phyloP scores from a whole-genome alignment of 2,113 vertebrate genomes.

The Nycticryphes semicollaris region DNA sequence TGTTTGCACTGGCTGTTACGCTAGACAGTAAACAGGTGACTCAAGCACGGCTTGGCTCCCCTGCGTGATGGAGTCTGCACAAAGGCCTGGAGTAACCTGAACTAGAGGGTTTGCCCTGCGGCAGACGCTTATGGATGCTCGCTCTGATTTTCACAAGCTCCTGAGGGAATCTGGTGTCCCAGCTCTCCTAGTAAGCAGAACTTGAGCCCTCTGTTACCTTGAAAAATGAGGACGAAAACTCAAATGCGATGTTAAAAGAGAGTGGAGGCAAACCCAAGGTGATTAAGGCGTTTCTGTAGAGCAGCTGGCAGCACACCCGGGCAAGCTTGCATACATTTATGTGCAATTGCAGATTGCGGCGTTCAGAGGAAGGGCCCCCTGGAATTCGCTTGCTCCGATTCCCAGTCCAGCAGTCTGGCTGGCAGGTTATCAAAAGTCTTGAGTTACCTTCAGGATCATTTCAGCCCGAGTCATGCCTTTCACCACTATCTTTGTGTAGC shows the following conservation, averaged over 20 bases:
- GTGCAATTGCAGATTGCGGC: not conserved
- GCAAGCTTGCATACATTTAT: not conserved
- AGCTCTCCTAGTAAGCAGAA: not conserved
- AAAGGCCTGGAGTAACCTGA: constrained; percentile 57
- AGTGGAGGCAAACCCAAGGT: not conserved
- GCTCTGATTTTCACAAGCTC: constrained; percentile 9
- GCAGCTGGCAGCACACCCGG: constrained; percentile 43
- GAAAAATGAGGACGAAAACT: not conserved
- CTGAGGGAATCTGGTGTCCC: not conserved
- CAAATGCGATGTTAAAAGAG: not conserved
- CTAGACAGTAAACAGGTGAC: constrained; percentile 63
- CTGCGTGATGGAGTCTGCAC: constrained; percentile 16
- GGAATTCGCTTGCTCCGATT: constrained; percentile 14
- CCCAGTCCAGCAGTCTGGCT: constrained; percentile 62
- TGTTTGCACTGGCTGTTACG: constrained; percentile 65
- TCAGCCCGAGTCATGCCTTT: constrained; percentile 99
- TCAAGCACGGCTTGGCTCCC: constrained; percentile 63
- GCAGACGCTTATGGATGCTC: not conserved
- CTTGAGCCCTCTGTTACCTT: not conserved
- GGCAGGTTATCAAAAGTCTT: constrained; percentile 42
- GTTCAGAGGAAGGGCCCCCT: constrained; percentile 50
- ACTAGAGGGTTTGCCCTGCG: not conserved
- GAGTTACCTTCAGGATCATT: constrained; percentile 98
- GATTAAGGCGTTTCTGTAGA: not conserved
- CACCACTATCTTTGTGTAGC: constrained; percentile 98